Conservation (phyloP, 2,888 invertebrate species). For the Gibbula magus region DNA sequence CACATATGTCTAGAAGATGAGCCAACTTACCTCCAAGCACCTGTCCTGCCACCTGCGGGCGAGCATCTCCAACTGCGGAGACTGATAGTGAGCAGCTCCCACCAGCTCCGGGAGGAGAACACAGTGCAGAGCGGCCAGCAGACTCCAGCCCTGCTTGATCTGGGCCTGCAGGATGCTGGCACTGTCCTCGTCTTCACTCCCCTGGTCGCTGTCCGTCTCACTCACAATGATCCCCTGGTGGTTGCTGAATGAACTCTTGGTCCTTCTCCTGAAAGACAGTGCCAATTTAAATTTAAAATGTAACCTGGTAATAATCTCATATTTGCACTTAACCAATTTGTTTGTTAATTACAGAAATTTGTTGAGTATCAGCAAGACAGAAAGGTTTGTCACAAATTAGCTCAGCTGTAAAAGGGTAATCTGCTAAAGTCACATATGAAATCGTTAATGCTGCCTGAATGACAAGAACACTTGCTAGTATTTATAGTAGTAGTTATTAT, state of each 20-base stretch:
- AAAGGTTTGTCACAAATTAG: too few species aligned
- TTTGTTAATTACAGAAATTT: too few species aligned
- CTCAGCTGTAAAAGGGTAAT: too few species aligned
- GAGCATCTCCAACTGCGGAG: conserved; percentile 98
- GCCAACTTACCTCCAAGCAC: conserved; percentile 87
- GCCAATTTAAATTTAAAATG: too few species aligned
- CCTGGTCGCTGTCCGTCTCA: conserved; percentile 44
- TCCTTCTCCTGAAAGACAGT: too few species aligned
- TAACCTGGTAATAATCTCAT: too few species aligned
- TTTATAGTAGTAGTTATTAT: too few species aligned
- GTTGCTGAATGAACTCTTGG: conserved; percentile 21
- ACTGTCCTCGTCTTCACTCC: conserved; percentile 56
- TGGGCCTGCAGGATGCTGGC: conserved; percentile 81
- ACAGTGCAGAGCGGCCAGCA: conserved; percentile 95
- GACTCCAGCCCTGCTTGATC: conserved; percentile 97
- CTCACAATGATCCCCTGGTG: conserved; percentile 46
- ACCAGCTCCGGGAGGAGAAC: conserved; percentile 96
- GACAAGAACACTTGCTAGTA: too few species aligned
- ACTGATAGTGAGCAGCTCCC: conserved; percentile 84
- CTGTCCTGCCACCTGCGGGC: conserved; percentile 99
- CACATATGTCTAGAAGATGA: not conserved
- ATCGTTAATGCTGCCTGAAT: too few species aligned
- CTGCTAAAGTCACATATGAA: too few species aligned
- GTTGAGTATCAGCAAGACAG: too few species aligned
- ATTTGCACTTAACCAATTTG: too few species aligned